These are phyloP conservation scores for Cercocebus atys DNA, from an alignment of 2,113 vertebrate genomes.

Conservation along the genomic window DNA sequence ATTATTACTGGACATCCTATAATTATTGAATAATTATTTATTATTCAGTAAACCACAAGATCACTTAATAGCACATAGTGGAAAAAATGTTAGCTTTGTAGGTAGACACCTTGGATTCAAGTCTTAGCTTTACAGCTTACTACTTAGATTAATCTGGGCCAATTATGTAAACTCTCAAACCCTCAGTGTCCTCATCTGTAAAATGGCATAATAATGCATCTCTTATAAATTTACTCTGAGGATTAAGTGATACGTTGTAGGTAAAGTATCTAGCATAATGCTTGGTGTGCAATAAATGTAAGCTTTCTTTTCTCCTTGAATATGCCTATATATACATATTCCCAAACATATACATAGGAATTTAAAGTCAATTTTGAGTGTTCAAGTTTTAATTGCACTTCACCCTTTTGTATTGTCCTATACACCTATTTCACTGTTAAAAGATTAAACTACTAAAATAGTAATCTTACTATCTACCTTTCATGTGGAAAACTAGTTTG, in stretches of 20 bases:
- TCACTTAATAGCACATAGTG: background rate
- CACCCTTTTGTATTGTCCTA: background rate
- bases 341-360: background rate
- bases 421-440: background rate
- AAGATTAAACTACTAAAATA: slow-evolving; percentile 6
- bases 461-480: background rate
- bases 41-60: background rate
- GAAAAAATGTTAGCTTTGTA: background rate
- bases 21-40: too few species aligned
- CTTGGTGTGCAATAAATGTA: background rate
- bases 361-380: background rate
- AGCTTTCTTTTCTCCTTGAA: background rate
- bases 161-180: background rate
- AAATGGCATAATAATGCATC: background rate
- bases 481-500: background rate
- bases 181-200: background rate
- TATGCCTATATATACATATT: background rate
- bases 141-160: background rate
- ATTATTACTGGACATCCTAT: background rate
- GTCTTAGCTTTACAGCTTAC: background rate
- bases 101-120: background rate
- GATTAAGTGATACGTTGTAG: background rate
- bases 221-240: background rate
- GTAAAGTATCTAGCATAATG: background rate
- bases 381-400: background rate